Evolutionary conservation across 2,797 vertebrate species (phyloP), one percentile per base, ranked within the genome.

Genomic region (Aeoliscus strigatus): DNA sequence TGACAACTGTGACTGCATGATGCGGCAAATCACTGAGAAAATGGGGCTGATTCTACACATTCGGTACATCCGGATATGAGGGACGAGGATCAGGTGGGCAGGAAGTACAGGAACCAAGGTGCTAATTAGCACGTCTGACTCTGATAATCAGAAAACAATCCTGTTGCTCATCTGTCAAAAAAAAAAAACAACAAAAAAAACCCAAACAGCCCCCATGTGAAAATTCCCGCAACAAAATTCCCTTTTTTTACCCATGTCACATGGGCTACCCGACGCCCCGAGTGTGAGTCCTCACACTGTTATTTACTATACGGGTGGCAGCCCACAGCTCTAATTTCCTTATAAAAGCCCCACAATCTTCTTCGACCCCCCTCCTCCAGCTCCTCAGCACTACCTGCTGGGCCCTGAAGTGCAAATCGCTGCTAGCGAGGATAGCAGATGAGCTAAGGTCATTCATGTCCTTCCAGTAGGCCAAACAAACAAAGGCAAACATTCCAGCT

Each of bases 401-500:
- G 82, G 93, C 84, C 86, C 83, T 90, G 86, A 89, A 91, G 91
- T 84, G 89, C 88, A 92, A 93, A 94, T 90, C 83, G 24, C 79
- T 75, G 83, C 89, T 89, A 89, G 87, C 70, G 79, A 88, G 88
- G 89, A 88, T 83, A 89, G 84, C 87, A 90, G 86, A 91, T 89
- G 88, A 91, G 86, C 88, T 88, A 82, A 85, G 85, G 86, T 86
- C 88, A 85, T 65, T 81, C 85, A 76, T 82, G 86, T 85, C 85
- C 87, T 87, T 71, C 65, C 75, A 74, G 85, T 76, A 78, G 68
- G 79, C 62, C 89, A 87, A 61, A 52, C 56, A 73, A 81, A 87
- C 83, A 92, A 94, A 87, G 90, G 75, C 88, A 83, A 65, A 84
- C 90, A 93, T 93, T 94, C 89, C 90, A 86, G 80, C 81, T 86